Percentiles rank a stretch among this genome's conserved stretches.
Conservation (phyloP, 2,888 invertebrate genomes). For the Xestia xanthographa region DNA sequence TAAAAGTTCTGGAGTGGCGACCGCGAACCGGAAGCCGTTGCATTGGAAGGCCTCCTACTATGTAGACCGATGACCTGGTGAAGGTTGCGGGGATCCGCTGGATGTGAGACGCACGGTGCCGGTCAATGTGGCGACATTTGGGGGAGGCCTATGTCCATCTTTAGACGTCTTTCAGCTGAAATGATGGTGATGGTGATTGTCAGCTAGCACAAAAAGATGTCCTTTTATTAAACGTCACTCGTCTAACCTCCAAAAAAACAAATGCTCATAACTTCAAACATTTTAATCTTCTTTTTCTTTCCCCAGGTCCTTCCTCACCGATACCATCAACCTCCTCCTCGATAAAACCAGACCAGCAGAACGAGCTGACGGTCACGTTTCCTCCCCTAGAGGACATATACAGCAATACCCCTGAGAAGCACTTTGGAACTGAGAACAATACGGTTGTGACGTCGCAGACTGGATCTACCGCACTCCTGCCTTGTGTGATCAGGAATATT, state of each 20-base stretch:
- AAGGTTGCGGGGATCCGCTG: too few species aligned
- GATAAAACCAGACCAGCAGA: conserved; percentile 81
- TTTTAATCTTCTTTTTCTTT: background rate
- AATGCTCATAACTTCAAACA: background rate
- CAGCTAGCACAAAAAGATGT: too few species aligned
- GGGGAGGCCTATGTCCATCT: too few species aligned
- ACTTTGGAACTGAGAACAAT: conserved; percentile 95
- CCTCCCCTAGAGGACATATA: conserved; percentile 87
- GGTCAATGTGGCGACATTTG: too few species aligned
- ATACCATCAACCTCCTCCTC: conserved; percentile 70
- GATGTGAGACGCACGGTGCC: too few species aligned
- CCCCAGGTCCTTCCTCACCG: conserved; percentile 76
- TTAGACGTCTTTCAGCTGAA: too few species aligned
- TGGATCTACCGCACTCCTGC: conserved; percentile 95
- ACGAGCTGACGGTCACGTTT: conserved; percentile 86
- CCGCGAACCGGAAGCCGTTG: too few species aligned
- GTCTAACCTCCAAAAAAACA: background rate
- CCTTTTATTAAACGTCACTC: too few species aligned
- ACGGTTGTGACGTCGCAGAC: conserved; percentile 95
- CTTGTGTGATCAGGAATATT: conserved; percentile 96
- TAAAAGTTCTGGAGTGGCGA: too few species aligned
- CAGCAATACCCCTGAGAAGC: conserved; percentile 92
- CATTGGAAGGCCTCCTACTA: too few species aligned
- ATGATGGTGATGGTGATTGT: too few species aligned
- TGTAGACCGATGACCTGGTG: too few species aligned